These are phyloP conservation scores for Xiphorhynchus elegans DNA, from an alignment of 2,113 vertebrate species.

Conservation along the genomic window DNA sequence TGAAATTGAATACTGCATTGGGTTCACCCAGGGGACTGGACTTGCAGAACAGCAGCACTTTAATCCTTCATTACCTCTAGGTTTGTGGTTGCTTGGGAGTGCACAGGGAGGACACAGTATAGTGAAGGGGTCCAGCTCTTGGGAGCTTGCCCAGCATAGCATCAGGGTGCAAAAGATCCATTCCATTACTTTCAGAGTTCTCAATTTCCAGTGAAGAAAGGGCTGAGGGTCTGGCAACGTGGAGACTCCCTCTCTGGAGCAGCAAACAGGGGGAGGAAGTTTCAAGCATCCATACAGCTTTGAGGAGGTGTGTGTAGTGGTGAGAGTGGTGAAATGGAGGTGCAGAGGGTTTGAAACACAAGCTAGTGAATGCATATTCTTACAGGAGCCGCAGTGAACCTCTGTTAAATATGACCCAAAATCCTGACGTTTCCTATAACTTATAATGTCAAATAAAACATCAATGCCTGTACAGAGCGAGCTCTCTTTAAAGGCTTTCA, in stretches of 20 bases:
- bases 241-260: not conserved
- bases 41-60: not conserved
- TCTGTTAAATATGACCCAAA: not conserved
- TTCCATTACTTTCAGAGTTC: not conserved
- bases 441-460: not conserved
- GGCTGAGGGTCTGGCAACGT: not conserved
- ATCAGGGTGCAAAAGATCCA: not conserved
- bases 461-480: not conserved
- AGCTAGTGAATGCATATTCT: not conserved
- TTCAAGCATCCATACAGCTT: not conserved
- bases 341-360: not conserved
- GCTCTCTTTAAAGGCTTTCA: not conserved
- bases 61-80: not conserved
- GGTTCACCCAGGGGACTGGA: not conserved
- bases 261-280: not conserved
- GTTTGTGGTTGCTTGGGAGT: not conserved
- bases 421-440: not conserved
- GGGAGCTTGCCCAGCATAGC: not conserved
- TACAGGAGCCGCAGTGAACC: not conserved
- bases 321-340: not conserved
- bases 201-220: not conserved
- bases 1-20: not conserved
- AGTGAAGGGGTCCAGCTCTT: not conserved
- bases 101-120: rapidly evolving
- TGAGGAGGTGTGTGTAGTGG: rapidly evolving